phyloP scores from a whole-genome alignment of 2,888 invertebrate genomes.

The Sepiola atlantica region DNA sequence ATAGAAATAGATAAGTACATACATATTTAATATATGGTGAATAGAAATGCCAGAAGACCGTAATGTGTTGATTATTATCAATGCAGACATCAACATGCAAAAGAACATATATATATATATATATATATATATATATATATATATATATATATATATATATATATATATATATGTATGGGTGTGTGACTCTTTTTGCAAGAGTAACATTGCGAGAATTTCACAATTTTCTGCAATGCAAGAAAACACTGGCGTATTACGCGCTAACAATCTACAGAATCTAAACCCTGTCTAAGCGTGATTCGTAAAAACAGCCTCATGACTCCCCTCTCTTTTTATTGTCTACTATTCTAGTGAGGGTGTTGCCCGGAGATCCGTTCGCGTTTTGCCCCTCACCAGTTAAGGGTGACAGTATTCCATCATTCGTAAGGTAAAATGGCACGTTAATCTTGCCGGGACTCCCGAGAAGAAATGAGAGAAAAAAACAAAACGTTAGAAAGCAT shows the following conservation, averaged over 20 bases:
- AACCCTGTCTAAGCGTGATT: background rate
- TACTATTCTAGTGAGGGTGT: background rate
- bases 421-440: background rate
- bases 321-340: background rate
- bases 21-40: background rate
- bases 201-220: background rate
- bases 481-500: background rate
- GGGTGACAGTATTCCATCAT: slow-evolving; percentile 19
- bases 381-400: background rate
- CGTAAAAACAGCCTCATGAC: background rate
- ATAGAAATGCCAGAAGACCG: background rate
- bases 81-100: background rate
- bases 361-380: background rate
- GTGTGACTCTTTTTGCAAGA: too few species aligned
- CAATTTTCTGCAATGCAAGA: background rate
- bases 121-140: background rate
- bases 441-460: slow-evolving; percentile 32
- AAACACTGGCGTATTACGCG: background rate
- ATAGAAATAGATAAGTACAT: too few species aligned
- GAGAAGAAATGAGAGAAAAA: background rate
- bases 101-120: background rate
- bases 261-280: background rate
- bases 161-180: background rate
- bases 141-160: background rate
- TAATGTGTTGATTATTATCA: background rate